Evolutionary conservation across 2,888 invertebrate genomes (phyloP).

Genomic region (Troides helena): DNA sequence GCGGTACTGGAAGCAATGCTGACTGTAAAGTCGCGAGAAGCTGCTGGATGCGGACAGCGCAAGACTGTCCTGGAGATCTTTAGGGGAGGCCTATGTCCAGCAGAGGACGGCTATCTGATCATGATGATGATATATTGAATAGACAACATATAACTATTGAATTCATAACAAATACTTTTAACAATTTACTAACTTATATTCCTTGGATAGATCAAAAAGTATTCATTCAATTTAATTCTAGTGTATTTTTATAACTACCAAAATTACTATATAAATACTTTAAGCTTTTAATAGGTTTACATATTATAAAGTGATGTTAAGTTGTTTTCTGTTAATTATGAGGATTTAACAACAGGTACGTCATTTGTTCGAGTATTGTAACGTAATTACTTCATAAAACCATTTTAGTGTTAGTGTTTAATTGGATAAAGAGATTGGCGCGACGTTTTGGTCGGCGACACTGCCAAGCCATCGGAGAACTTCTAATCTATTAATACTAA

Average conservation of each 20-base stretch:
- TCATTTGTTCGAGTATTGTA: neutral
- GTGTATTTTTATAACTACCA: neutral
- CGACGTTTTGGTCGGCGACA: slow-evolving; percentile 5
- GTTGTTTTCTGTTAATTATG: neutral
- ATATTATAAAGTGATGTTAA: neutral
- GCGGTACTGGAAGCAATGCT: too few species aligned
- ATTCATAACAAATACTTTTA: neutral
- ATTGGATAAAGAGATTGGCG: slow-evolving; percentile 18
- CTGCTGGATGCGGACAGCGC: too few species aligned
- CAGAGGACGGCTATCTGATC: too few species aligned
- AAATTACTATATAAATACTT: neutral
- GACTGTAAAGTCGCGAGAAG: too few species aligned
- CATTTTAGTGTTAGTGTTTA: slow-evolving; percentile 9
- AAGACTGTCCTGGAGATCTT: too few species aligned
- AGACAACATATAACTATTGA: too few species aligned
- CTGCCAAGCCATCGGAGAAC: slow-evolving; percentile 7
- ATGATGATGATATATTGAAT: too few species aligned
- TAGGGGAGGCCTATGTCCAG: too few species aligned
- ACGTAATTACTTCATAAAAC: neutral
- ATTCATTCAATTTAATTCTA: neutral
- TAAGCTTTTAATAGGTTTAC: neutral
- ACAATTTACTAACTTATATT: neutral
- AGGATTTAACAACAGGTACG: neutral
- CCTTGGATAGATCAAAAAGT: neutral
- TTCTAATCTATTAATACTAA: neutral